These are phyloP conservation scores for Sycophila sp. DNA, from an alignment of 1,140 invertebrate genomes.

Conservation along the genomic window DNA sequence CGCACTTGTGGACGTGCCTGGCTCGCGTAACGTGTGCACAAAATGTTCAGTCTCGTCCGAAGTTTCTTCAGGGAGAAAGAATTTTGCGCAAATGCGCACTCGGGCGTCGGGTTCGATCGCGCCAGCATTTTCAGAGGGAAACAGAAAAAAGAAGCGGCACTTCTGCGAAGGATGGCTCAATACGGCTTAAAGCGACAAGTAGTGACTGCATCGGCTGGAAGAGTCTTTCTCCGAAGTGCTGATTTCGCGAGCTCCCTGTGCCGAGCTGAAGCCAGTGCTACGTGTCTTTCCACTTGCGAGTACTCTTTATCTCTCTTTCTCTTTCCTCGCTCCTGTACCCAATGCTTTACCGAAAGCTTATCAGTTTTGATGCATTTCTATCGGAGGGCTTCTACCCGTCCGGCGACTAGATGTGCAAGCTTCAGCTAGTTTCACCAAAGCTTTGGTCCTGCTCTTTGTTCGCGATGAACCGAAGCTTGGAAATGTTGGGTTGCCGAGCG, in stretches of 20 bases:
- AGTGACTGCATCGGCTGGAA: too few relatives aligned
- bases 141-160: neutral
- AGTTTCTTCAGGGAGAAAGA: neutral
- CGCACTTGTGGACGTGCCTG: neutral
- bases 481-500: too few relatives aligned
- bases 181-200: too few relatives aligned
- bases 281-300: too few relatives aligned
- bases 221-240: neutral
- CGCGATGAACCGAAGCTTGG: too few relatives aligned
- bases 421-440: too few relatives aligned
- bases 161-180: neutral
- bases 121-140: slow-evolving; percentile 1
- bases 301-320: neutral
- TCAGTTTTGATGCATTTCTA: too few relatives aligned
- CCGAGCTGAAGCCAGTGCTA: too few relatives aligned
- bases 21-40: slow-evolving; percentile 10
- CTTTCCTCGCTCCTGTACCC: neutral
- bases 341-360: too few relatives aligned
- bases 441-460: slow-evolving; percentile 39
- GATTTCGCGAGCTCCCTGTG: neutral
- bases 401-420: too few relatives aligned
- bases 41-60: neutral
- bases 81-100: neutral
- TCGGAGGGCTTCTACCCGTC: too few relatives aligned
- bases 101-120: neutral